Base-by-base conservation (phyloP, 2,797 vertebrate genomes). In the Gephyroberyx darwinii region DNA sequence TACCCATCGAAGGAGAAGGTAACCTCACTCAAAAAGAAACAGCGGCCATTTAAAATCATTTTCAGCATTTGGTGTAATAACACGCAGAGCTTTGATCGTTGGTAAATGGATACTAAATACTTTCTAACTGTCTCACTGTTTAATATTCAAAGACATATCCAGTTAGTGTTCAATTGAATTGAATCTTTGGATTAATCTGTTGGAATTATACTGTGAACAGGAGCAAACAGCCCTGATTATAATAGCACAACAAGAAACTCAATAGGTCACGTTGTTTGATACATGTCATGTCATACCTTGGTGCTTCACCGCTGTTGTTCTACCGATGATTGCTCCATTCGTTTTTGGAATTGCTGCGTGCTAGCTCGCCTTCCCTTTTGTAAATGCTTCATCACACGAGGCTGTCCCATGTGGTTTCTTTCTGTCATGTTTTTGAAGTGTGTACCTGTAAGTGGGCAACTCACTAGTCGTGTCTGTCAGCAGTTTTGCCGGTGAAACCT, bases 181-280 rank as follows among this genome's bases (percentile, higher is more conserved):
- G 1, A 20, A 47, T 55, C 45, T 50, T 65, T 71, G 7, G 43
- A 43, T 17, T 56, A 26, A 43, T 41, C 33, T 13, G 9, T 37
- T 17, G 64, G 13, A 37, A 51, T 52, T 62, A 54, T 37, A 22
- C 12, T n/a, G 1, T 47, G 7, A 68, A 61, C 0, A 52, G 31
- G 7, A 7, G 2, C n/a, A 61, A 71, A 60, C 14, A 37, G 20
- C 5, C 22, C 26, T 5, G 26, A 48, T 12, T 58, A 54, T 65
- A 12, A 83, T n/a, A 71, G 80, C 76, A 83, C 77, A 84, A 78
- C 52, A 48, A 7, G 63, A 13, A 51, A 56, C 6, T 39, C 1
- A 1, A n/a, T 74, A 30, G 53, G 22, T 47, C 10, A 45, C n/a
- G 31, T n/a, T 37, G 48, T 39, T 52, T 35, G 17, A 6, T 17